A percentile compares a stretch with the other conserved stretches of the same genome.
phyloP scores from a whole-genome alignment of 2,888 invertebrate species.

The Drosophila putrida region DNA sequence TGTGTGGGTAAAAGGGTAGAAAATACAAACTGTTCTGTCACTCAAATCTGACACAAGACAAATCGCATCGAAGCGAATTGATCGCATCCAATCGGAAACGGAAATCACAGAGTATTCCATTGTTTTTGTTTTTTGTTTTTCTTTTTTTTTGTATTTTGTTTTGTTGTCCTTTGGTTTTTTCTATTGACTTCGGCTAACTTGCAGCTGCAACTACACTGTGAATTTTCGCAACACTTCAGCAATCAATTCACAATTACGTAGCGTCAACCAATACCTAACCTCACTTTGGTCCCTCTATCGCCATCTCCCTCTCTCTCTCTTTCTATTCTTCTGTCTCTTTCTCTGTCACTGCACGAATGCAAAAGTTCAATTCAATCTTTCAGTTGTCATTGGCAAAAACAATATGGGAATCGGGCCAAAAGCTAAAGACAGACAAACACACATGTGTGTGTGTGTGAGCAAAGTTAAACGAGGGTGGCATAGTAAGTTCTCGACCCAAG shows the following conservation, averaged over 20 bases:
- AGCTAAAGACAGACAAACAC: slow-evolving; percentile 9
- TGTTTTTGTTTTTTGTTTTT: neutral
- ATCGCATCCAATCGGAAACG: slow-evolving; percentile 56
- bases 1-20: slow-evolving; percentile 20
- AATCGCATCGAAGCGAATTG: slow-evolving; percentile 69
- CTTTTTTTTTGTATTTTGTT: neutral
- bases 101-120: slow-evolving; percentile 18
- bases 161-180: neutral
- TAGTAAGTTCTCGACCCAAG: too few species aligned
- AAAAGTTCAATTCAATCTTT: slow-evolving; percentile 82
- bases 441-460: slow-evolving; percentile 1
- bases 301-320: neutral
- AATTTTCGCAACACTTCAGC: slow-evolving; percentile 67
- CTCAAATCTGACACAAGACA: slow-evolving; percentile 83
- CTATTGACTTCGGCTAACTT: slow-evolving; percentile 5
- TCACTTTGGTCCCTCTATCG: neutral
- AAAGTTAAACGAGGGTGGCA: too few species aligned
- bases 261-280: slow-evolving; percentile 35
- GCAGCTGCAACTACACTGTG: slow-evolving; percentile 24
- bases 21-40: slow-evolving; percentile 76
- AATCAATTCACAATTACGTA: slow-evolving; percentile 77
- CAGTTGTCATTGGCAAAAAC: slow-evolving; percentile 80
- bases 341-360: slow-evolving; percentile 52
- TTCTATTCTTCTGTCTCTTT: neutral
- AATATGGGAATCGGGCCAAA: slow-evolving; percentile 50